Percentiles rank a stretch among this genome's conserved stretches.
These are phyloP conservation scores for Priocnemis perturbator DNA, from an alignment of 2,888 invertebrate genomes.

Conservation along the genomic window DNA sequence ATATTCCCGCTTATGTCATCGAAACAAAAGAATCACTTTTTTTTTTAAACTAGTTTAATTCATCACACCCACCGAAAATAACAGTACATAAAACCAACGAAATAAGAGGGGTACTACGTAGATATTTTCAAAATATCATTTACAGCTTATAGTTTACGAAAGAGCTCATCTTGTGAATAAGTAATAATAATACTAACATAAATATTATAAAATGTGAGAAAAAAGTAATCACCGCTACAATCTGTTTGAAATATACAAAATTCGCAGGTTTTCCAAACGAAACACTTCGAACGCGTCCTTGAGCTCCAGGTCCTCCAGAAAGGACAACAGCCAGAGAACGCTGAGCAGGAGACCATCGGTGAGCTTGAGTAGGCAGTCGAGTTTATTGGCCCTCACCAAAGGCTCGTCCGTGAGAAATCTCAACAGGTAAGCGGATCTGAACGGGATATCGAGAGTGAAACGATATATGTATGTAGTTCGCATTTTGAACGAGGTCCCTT, in stretches of 20 bases:
- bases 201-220: too few species aligned
- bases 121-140: too few species aligned
- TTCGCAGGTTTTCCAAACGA: constrained; percentile 72
- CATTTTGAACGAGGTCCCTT: not conserved
- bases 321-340: constrained; percentile 36
- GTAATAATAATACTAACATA: too few species aligned
- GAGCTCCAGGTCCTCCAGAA: constrained; percentile 74
- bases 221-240: too few species aligned
- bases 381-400: constrained; percentile 40
- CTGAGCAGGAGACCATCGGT: constrained; percentile 39
- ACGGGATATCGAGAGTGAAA: not conserved
- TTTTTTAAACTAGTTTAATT: not conserved
- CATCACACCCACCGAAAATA: too few species aligned
- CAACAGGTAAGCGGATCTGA: constrained; percentile 37
- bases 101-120: too few species aligned
- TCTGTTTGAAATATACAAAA: too few species aligned
- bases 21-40: not conserved
- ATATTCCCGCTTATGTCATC: not conserved
- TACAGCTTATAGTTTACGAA: too few species aligned
- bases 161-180: too few species aligned
- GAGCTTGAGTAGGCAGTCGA: constrained; percentile 53
- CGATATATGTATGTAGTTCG: not conserved
- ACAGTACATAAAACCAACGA: too few species aligned
- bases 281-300: constrained; percentile 70
- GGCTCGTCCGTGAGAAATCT: constrained; percentile 30